A percentile compares a stretch with the other conserved stretches of the same genome.
These are phyloP conservation scores for Pampusana beccarii DNA, from an alignment of 2,113 vertebrate species.

Conservation along the genomic window DNA sequence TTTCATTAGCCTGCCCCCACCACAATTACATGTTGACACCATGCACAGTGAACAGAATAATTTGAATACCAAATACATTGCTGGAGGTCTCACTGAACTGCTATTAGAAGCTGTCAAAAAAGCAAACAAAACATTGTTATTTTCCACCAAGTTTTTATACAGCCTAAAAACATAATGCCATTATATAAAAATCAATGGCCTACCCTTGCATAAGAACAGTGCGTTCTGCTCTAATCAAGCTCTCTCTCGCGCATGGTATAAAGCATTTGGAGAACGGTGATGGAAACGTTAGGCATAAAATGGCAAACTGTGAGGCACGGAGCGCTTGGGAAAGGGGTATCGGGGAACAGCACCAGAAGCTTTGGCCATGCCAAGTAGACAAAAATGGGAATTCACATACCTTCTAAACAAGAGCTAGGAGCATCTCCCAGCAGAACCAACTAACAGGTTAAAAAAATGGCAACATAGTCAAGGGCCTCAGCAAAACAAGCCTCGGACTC, in stretches of 20 bases:
- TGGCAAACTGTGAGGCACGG: background rate
- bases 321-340: background rate
- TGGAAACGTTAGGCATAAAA: background rate
- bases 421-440: background rate
- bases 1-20: conserved; percentile 29
- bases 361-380: background rate
- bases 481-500: accelerated
- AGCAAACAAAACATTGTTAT: conserved; percentile 17
- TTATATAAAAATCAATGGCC: background rate
- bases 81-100: conserved; percentile 35
- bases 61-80: conserved; percentile 24
- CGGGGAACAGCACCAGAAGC: background rate
- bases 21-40: conserved; percentile 40
- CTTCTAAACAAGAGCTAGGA: background rate
- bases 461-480: background rate
- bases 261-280: background rate
- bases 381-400: background rate
- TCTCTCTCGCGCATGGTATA: background rate
- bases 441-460: background rate
- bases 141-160: conserved; percentile 13
- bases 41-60: background rate
- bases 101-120: conserved; percentile 45
- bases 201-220: background rate
- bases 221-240: background rate
- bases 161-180: background rate